Base-by-base conservation (phyloP, 2,113 vertebrate genomes). In the Sciurus niger region DNA sequence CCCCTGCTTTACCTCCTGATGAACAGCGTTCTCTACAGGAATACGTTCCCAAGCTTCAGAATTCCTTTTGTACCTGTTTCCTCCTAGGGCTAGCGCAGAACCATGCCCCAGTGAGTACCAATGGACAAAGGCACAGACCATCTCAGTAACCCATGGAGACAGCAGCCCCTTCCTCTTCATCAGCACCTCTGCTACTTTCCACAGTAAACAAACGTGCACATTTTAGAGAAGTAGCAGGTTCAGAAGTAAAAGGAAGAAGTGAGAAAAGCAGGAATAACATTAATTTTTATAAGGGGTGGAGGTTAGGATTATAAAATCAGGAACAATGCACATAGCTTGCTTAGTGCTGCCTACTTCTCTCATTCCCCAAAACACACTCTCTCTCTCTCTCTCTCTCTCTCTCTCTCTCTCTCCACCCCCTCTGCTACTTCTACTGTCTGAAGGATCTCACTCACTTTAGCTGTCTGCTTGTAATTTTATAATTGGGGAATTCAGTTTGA, bases 381-480 rank as follows among this genome's bases (percentile, higher is more conserved):
- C 13, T 12, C 16, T 53, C 16, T 48, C 53, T 16, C 53, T 51
- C 34, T 65, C 20, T 48, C 46, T 53, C 11, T 40, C 53, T 11
- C 53, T 16, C 53, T 12, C 16, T 53, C 16, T 40, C 53, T 16
- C 53, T 51, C 34, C 40, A 40, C 55, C 20, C 20, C n/a, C 84
- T 55, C 58, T 90, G 20, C 25, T 85, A 24, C 9, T 32, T 94
- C 51, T 37, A 18, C 48, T 48, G 6, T 32, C 37, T 22, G 22
- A 83, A 80, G 6, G 18, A 91, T 96, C 96, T 90, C 76, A 46
- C 17, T 82, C 43, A n/a, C n/a, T 48, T 76, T 40, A 58, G 34
- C 51, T 17, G 16, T 80, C 70, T 86, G 28, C 48, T 37, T 93
- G 2, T 63, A 70, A 84, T 89, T 94, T 88, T 94, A 18, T 80